Evolutionary conservation across 2,797 vertebrate genomes (phyloP), one percentile per base, ranked within the genome.

Genomic region (Valencia hispanica): DNA sequence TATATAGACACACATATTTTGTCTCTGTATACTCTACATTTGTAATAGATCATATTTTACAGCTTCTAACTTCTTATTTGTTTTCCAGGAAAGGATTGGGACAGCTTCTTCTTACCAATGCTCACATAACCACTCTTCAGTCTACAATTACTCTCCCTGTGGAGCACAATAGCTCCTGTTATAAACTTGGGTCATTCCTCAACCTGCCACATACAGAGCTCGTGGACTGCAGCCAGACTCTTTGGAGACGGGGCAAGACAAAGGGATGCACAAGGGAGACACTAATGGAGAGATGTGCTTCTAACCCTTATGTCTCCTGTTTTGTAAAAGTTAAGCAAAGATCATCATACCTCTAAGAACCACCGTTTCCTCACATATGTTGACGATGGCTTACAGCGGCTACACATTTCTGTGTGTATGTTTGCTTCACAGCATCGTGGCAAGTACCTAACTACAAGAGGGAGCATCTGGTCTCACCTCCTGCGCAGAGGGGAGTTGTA

Each of bases 101-200:
- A 45, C 79, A 81, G 72, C 32, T 43, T 81, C 61, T 68, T 27
- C 72, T 76, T 59, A 72, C 82, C 17, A 18, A 75, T 72, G 73
- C 57, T 75, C 70, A 48, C 3, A 3, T 75, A 78, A 70, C 77
- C 74, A 55, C 80, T 80, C 81, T 69, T 81, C 78, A 70, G 69
- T 73, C 65, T 63, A 74, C 72, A 59, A 36, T 73, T 79, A 8
- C 72, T 48, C 43, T 87, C 74, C 79, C 68, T 70, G 72, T 43
- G 74, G 68, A 82, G 72, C 6, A 18, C 84, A 83, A 84, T 81
- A 77, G 77, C 87, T 12, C 70, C 73, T 83, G 78, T 81, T 77
- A 79, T 77, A 79, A 91, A 83, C 81, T 68, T 75, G 43, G 70
- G 83, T 87, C 80, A 84, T 91, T 80, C 75, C 63, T 91, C 89